Conservation (phyloP, 1,140 invertebrate genomes). For the Doryteuthis pealeii region DNA sequence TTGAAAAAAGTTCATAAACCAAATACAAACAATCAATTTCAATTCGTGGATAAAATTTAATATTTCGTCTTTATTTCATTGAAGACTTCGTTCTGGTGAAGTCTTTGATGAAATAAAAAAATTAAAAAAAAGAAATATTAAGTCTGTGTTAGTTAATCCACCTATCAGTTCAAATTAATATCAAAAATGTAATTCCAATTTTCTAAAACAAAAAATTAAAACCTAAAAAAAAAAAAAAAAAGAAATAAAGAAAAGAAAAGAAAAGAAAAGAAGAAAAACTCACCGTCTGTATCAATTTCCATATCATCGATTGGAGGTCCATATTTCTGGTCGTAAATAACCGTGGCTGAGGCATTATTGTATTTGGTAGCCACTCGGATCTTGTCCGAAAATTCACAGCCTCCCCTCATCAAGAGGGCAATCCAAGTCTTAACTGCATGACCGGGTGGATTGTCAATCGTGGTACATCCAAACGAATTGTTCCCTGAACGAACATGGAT, state of each 20-base stretch:
- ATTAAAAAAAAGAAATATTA: too few species aligned
- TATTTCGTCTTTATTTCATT: too few species aligned
- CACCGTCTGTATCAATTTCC: background rate
- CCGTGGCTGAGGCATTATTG: conserved; percentile 33
- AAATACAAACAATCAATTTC: too few species aligned
- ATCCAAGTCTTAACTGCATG: conserved; percentile 21
- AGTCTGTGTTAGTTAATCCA: too few species aligned
- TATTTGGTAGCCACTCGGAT: conserved; percentile 26
- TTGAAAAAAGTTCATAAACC: too few species aligned
- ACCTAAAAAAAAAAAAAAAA: too few species aligned
- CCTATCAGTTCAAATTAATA: too few species aligned
- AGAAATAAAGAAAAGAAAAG: background rate
- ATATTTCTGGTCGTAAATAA: conserved; percentile 25
- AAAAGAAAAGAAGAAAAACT: background rate
- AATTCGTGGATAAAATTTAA: too few species aligned
- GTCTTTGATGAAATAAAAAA: too few species aligned
- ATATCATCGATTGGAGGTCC: background rate
- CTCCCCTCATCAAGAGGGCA: conserved; percentile 30
- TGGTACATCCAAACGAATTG: conserved; percentile 23
- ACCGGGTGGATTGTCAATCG: conserved; percentile 21
- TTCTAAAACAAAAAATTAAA: too few species aligned
- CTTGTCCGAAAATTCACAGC: conserved; percentile 29
- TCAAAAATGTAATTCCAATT: too few species aligned
- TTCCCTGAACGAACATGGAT: conserved; percentile 17
- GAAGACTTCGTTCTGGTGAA: too few species aligned